Conservation (phyloP, 2,113 vertebrate genomes). For the Chelonoidis abingdonii region DNA sequence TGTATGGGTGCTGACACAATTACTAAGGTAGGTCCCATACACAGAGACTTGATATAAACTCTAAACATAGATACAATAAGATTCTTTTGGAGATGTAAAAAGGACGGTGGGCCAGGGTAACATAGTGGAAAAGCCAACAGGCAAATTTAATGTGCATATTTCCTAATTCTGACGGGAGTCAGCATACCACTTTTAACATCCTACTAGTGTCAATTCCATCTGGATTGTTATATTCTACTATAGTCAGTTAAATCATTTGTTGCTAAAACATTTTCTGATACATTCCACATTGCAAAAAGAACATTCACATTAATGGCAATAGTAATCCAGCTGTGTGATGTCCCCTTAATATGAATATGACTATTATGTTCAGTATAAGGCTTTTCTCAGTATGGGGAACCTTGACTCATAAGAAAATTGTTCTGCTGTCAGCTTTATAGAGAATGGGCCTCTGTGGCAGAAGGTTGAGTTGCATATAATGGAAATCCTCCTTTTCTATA, state of each 20-base stretch:
- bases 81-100: background rate
- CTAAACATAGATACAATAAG: background rate
- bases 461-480: fast-evolving
- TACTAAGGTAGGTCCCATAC: background rate
- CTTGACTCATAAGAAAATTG: too few relatives aligned
- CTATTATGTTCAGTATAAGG: background rate
- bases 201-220: background rate
- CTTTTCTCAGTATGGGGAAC: background rate
- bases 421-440: background rate
- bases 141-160: background rate
- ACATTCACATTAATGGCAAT: background rate
- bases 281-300: background rate
- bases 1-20: too few relatives aligned
- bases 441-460: background rate
- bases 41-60: background rate
- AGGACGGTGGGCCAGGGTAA: background rate
- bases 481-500: fast-evolving
- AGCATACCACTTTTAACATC: background rate
- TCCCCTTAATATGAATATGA: fast-evolving
- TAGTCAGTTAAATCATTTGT: background rate
- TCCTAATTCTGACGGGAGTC: background rate
- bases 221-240: background rate
- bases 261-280: background rate
- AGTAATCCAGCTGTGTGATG: background rate
- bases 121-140: background rate